Conservation (phyloP, 1,140 invertebrate species). For the Grapholita molesta region DNA sequence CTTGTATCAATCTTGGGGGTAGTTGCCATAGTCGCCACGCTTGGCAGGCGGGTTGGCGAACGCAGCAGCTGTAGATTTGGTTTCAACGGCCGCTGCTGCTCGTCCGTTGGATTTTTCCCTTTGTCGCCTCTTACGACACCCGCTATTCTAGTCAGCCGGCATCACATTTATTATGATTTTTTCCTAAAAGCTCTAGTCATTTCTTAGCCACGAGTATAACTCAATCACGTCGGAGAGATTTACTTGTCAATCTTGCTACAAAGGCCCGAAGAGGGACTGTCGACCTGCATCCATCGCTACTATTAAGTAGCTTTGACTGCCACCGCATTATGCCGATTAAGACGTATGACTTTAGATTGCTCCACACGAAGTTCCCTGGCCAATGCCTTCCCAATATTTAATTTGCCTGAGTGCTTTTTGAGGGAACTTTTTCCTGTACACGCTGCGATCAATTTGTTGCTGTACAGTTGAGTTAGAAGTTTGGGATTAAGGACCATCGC, state of each 20-base stretch:
- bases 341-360: constrained; percentile 68
- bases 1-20: too few relatives aligned
- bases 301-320: constrained; percentile 56
- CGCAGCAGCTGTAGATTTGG: too few relatives aligned
- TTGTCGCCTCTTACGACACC: too few relatives aligned
- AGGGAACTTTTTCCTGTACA: constrained; percentile 60
- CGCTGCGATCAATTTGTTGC: constrained; percentile 65
- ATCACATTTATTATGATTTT: constrained; percentile 4
- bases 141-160: too few relatives aligned
- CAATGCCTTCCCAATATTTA: constrained; percentile 68
- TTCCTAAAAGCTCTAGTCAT: not conserved
- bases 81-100: too few relatives aligned
- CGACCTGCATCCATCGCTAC: constrained; percentile 45
- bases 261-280: constrained; percentile 54
- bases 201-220: constrained; percentile 24
- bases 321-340: constrained; percentile 75
- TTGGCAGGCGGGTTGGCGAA: too few relatives aligned
- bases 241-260: constrained; percentile 44
- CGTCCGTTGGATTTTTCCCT: too few relatives aligned
- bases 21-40: too few relatives aligned
- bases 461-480: constrained; percentile 57
- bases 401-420: constrained; percentile 73
- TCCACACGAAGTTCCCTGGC: constrained; percentile 49
- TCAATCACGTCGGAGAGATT: constrained; percentile 44
- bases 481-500: constrained; percentile 35